These are phyloP conservation scores for Lysandra bellargus DNA, from an alignment of 2,888 invertebrate species.

Conservation along the genomic window DNA sequence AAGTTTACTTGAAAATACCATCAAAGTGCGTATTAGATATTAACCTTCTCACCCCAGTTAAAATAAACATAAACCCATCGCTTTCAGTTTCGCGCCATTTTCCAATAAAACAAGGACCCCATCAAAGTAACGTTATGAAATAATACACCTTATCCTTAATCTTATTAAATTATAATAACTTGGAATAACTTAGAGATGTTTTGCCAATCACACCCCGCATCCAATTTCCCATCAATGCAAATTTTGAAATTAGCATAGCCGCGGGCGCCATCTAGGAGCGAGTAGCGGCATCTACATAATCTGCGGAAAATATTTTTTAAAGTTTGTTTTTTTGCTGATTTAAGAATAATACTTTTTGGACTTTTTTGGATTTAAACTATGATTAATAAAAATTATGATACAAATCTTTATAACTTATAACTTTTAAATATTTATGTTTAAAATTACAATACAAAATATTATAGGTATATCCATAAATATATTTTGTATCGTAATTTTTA, in stretches of 20 bases:
- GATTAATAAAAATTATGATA: too few species aligned
- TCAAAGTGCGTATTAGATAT: too few species aligned
- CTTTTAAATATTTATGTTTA: too few species aligned
- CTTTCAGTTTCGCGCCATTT: conserved; percentile 47
- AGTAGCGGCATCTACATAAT: conserved; percentile 43
- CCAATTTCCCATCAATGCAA: conserved; percentile 75
- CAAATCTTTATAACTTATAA: too few species aligned
- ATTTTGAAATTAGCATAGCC: conserved; percentile 78
- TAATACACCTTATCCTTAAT: conserved; percentile 70
- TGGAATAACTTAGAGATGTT: conserved; percentile 75
- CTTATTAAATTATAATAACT: conserved; percentile 74
- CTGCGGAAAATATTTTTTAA: background rate
- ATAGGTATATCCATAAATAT: too few species aligned
- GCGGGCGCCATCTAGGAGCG: conserved; percentile 71
- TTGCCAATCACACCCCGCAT: conserved; percentile 68
- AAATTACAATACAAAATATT: too few species aligned
- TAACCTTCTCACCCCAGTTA: background rate
- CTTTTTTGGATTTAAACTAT: background rate
- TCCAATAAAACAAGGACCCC: conserved; percentile 47
- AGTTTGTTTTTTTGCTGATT: background rate
- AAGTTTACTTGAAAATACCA: too few species aligned
- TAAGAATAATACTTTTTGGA: background rate
- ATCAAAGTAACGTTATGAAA: conserved; percentile 75
- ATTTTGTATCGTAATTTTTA: too few species aligned
- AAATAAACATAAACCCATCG: background rate